These are phyloP conservation scores for Meles meles DNA, from an alignment of 2,113 vertebrate genomes.

Conservation along the genomic window DNA sequence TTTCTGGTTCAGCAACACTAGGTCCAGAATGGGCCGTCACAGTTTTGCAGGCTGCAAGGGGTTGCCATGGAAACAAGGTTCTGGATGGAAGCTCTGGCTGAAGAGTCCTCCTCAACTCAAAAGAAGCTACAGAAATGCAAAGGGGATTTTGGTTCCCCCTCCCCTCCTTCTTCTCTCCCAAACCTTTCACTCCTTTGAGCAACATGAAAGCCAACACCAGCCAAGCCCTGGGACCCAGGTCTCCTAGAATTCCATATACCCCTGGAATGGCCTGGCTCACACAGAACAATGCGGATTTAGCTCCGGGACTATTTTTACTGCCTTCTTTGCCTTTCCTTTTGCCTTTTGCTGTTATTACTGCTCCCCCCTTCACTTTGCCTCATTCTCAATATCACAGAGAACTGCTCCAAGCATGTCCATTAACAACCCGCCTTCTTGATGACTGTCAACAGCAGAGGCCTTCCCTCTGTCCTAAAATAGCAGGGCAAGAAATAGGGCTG, in stretches of 20 bases:
- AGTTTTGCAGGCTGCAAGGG: slow-evolving; percentile 65
- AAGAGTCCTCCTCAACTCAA: slow-evolving; percentile 64
- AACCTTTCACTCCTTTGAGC: neutral
- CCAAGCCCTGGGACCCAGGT: neutral
- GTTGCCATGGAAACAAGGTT: slow-evolving; percentile 83
- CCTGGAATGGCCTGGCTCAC: neutral
- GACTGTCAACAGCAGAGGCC: neutral
- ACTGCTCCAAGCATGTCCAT: neutral
- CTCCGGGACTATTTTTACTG: neutral
- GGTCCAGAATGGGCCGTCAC: slow-evolving; percentile 66
- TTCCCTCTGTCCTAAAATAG: neutral
- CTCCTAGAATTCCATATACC: neutral
- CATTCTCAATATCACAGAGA: neutral
- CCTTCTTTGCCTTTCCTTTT: neutral
- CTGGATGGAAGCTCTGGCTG: slow-evolving; percentile 72
- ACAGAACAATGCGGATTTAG: neutral
- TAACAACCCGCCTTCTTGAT: neutral
- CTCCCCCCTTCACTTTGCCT: neutral
- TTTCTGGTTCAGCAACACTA: slow-evolving; percentile 77
- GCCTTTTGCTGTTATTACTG: neutral
- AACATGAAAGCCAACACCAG: neutral
- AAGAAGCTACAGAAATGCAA: slow-evolving; percentile 56
- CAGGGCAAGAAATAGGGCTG: neutral
- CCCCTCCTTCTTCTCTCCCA: neutral
- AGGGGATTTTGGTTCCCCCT: slow-evolving; percentile 25